Conservation (phyloP, 2,113 vertebrate genomes). For the Physeter macrocephalus region DNA sequence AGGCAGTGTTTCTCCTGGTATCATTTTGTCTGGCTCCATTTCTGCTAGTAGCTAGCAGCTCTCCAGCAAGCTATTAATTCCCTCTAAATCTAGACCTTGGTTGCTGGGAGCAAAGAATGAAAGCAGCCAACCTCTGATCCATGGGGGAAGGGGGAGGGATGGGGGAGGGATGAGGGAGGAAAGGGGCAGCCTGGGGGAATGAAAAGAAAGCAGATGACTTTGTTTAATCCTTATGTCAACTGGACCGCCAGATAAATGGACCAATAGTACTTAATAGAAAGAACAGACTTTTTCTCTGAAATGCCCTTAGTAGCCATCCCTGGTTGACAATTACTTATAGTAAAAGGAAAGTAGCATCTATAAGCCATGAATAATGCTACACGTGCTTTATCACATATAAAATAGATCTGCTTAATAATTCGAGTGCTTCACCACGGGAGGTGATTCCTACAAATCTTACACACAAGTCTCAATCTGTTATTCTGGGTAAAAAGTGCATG, state of each 20-base stretch:
- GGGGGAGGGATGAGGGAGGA: too few relatives aligned
- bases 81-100: not conserved
- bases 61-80: not conserved
- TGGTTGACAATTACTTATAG: not conserved
- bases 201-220: not conserved
- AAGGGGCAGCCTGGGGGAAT: not conserved
- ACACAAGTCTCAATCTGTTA: not conserved
- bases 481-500: not conserved
- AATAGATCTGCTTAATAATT: not conserved
- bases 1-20: not conserved
- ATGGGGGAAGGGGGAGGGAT: rapidly evolving
- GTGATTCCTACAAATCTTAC: not conserved
- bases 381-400: not conserved
- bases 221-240: not conserved
- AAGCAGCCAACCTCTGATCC: not conserved
- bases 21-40: not conserved
- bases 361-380: not conserved
- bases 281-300: not conserved
- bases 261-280: not conserved
- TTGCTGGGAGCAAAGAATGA: not conserved
- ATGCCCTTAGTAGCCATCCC: not conserved
- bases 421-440: not conserved
- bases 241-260: not conserved
- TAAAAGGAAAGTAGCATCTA: not conserved
- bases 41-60: not conserved